Evolutionary conservation across 2,888 invertebrate genomes (phyloP), one percentile per base, ranked within the genome.

Genomic region (Apamea anceps): DNA sequence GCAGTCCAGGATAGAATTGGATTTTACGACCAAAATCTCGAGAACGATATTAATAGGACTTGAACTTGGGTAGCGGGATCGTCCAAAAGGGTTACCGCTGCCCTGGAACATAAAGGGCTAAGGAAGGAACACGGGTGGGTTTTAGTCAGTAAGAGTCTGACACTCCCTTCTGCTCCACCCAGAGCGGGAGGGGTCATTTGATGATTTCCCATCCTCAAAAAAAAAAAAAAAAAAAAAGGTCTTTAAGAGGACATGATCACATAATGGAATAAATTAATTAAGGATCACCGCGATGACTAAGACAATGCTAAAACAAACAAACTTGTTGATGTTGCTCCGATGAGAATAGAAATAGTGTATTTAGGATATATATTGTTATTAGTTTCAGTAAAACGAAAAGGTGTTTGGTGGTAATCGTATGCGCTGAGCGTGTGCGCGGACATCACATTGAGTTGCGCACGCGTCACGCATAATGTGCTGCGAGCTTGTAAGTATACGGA

Each of bases 371-470:
- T 83, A 86, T 85, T 62, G 73, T 76, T 85, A 87, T 79, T 80
- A 73, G 74, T 13, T 12, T n/a, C 21, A 62, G 80, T 84, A 86
- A 80, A 87, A 77, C 81, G 86, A 87, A 85, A 79, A 77, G 54
- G 79, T 81, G 78, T 81, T 73, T 48, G 67, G 78, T 85, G 32
- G 37, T 94, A 95, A 95, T 94, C 86, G 86, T 94, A 96, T 96
- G 94, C 96, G 92, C 90, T 91, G 90, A 92, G 91, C 91, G 90
- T 83, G 84, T 91, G 88, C 91, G 87, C 85, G 82, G 90, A 87
- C 94, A 93, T 94, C 89, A 83, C 92, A 93, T 96, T 93, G 94
- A 94, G 94, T 85, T 87, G 94, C 94, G 95, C 94, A 96, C 96
- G 96, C 96, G 95, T 93, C 85, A 86, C 92, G 96, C 93, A 96